Evolutionary conservation across 2,888 invertebrate species (phyloP).

Genomic region (Cabera pusaria): DNA sequence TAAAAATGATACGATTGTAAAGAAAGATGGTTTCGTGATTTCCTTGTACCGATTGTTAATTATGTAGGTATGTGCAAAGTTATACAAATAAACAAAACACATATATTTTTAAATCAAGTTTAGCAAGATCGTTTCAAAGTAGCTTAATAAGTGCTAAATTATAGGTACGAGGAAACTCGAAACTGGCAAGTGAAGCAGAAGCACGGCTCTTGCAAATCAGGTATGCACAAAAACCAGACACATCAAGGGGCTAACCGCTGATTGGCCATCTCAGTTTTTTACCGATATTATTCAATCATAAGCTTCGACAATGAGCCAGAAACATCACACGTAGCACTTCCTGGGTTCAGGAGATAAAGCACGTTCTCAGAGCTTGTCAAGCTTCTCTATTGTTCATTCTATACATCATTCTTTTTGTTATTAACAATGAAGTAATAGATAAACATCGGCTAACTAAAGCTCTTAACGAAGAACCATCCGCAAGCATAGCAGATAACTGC

Average conservation of each 20-base stretch:
- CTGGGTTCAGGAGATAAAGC: constrained; percentile 32
- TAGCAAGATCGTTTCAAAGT: neutral
- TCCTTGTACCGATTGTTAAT: too few species aligned
- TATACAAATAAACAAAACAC: too few species aligned
- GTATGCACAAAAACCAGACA: constrained; percentile 24
- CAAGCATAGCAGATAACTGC: constrained; percentile 9
- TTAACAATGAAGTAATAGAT: neutral
- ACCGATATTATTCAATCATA: constrained; percentile 10
- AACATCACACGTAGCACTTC: constrained; percentile 45
- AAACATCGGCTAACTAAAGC: too few species aligned
- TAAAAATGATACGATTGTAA: too few species aligned
- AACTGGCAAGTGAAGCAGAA: constrained; percentile 16
- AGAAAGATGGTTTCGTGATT: too few species aligned
- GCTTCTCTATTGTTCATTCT: too few species aligned
- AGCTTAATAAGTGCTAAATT: neutral
- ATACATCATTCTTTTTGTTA: neutral
- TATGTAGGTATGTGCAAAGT: too few species aligned
- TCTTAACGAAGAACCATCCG: constrained; percentile 12
- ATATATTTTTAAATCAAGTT: too few species aligned
- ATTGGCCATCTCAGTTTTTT: constrained; percentile 17
- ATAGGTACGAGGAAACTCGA: constrained; percentile 9
- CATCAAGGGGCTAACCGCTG: constrained; percentile 15
- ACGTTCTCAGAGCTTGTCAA: too few species aligned
- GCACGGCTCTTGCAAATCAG: constrained; percentile 13
- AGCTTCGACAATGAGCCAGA: constrained; percentile 39